A percentile compares a stretch with the other conserved stretches of the same genome.
Evolutionary conservation across 2,113 vertebrate species (phyloP).

Genomic region (Myotis lucifugus): DNA sequence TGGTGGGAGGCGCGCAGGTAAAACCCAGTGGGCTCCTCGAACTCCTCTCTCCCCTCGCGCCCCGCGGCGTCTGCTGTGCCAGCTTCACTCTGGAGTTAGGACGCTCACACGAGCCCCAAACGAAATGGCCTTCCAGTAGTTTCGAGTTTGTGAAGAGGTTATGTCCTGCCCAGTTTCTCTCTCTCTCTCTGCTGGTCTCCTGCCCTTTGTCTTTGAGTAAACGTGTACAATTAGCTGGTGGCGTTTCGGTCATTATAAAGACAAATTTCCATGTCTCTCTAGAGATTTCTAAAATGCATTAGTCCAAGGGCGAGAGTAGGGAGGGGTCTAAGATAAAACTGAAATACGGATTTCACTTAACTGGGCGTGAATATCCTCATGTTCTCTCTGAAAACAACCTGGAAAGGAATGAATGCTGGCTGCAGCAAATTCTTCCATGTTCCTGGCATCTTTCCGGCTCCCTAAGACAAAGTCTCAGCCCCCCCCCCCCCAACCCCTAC

Average conservation of each 20-base stretch:
- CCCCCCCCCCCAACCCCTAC: neutral
- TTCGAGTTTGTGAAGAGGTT: neutral
- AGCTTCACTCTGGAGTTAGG: neutral
- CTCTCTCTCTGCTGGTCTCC: neutral
- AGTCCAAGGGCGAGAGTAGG: neutral
- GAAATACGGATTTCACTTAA: neutral
- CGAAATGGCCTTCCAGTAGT: neutral
- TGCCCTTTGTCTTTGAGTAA: constrained; percentile 35
- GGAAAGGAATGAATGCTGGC: constrained; percentile 18
- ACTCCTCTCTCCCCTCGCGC: neutral
- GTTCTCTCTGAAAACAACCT: constrained; percentile 55
- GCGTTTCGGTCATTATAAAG: neutral
- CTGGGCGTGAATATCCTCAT: neutral
- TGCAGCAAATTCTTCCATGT: neutral
- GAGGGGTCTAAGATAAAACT: neutral
- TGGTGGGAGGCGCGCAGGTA: constrained; percentile 56
- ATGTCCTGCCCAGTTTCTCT: neutral
- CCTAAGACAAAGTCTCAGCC: constrained; percentile 28
- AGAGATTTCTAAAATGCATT: neutral
- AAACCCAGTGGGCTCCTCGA: neutral
- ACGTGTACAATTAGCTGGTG: neutral
- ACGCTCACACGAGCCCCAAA: neutral
- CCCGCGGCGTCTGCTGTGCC: neutral
- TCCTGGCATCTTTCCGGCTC: neutral
- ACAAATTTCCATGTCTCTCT: neutral